Percentiles rank a stretch among this genome's conserved stretches.
Conservation (phyloP, 2,113 vertebrate genomes). For the Paedocypris sp. region DNA sequence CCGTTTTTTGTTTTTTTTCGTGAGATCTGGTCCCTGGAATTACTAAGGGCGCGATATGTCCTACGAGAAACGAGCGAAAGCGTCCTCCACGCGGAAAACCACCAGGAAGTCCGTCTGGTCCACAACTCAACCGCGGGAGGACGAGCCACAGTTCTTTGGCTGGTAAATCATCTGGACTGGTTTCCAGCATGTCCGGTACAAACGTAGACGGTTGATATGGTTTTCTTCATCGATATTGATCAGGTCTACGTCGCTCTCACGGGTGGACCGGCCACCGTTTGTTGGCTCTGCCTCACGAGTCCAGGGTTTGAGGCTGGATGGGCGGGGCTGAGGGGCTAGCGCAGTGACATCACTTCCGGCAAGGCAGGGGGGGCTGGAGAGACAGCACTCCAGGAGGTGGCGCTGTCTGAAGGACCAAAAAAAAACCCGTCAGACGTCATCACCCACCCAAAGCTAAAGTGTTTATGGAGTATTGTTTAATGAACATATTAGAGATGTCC, state of each 20-base stretch:
- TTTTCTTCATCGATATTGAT: too few species aligned
- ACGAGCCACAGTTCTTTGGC: neutral
- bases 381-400: constrained; percentile 84
- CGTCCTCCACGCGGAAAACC: constrained; percentile 10
- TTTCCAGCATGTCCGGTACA: neutral
- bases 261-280: constrained; percentile 77
- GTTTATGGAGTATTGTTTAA: too few species aligned
- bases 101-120: constrained; percentile 10
- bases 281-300: constrained; percentile 45
- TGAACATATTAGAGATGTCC: too few species aligned
- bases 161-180: constrained; percentile 6
- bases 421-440: constrained; percentile 24
- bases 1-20: too few species aligned
- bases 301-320: constrained; percentile 80
- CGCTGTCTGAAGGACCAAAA: constrained; percentile 71
- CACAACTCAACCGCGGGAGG: neutral
- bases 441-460: too few species aligned
- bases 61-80: constrained; percentile 29
- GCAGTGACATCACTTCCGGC: constrained; percentile 85
- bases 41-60: neutral
- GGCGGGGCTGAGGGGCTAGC: constrained; percentile 74
- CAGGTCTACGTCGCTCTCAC: too few species aligned
- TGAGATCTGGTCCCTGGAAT: constrained; percentile 11
- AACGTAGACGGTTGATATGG: neutral
- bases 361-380: constrained; percentile 86